Base-by-base conservation (phyloP, 2,797 vertebrate genomes). In the Pelobates cultripes region DNA sequence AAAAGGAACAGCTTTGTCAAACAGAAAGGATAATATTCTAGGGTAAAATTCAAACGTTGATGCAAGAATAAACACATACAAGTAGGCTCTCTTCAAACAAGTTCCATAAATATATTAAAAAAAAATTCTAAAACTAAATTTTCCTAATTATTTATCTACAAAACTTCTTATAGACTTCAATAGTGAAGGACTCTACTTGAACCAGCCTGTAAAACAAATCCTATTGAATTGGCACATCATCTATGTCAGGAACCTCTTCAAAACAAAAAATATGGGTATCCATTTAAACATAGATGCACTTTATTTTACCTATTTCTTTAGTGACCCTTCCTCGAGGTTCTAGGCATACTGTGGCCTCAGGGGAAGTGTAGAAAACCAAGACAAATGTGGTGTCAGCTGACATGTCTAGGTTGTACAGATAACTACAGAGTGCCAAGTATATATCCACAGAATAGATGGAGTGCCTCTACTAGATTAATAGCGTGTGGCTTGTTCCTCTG, bases 331-430 rank as follows among this genome's bases (percentile, higher is more conserved):
- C 41, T 61, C 28, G 5, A 40, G 55, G 5, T n/a, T 76, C 15
- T n/a, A 76, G 60, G 74, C 43, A 51, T 12, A 41, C 17, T 76
- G 61, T 14, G 43, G 61, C 60, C 74, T 66, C 41, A 28, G 74
- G 61, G 74, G 74, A 51, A 66, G 61, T 47, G n/a, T 66, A 66
- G 43, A 42, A 28, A 28, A 66, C 74, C 43, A 76, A 76, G 74
- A 76, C 63, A 66, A 76, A 76, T 76, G 61, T 76, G 61, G 74
- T 76, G 74, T 76, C 61, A 66, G 74, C 6, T 66, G 74, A 76
- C 74, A 76, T 51, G 74, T 47, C 61, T 61, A 76, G 43, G 74
- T 76, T 66, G 74, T 66, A 76, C 44, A 66, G 74, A 76, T 76
- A 61, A 76, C 74, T 61, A 66, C 44, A 76, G 61, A 45, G 3